Evolutionary conservation across 1,140 invertebrate species (phyloP).

Genomic region (Antheraea pernyi): DNA sequence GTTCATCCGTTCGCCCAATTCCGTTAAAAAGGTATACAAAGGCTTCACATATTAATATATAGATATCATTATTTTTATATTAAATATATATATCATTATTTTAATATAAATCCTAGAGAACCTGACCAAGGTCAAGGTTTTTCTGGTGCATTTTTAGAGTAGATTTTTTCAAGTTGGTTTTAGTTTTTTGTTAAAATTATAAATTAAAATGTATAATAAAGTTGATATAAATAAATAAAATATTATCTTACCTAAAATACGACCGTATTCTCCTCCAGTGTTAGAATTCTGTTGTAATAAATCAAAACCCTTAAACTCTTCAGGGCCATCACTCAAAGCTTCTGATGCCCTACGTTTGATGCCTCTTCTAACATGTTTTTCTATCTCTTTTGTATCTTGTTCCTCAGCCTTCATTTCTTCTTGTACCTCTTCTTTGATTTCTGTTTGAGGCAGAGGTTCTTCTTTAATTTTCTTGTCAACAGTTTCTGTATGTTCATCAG

Average conservation of each 20-base stretch:
- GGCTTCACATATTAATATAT: too few relatives aligned
- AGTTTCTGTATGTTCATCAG: conserved; percentile 6
- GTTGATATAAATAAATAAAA: not conserved
- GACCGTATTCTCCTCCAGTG: conserved; percentile 42
- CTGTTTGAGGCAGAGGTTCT: not conserved
- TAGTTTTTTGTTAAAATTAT: too few relatives aligned
- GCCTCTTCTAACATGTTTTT: conserved; percentile 31
- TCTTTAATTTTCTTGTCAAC: conserved; percentile 2
- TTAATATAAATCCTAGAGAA: too few relatives aligned
- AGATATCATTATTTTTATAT: too few relatives aligned
- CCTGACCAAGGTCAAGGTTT: too few relatives aligned
- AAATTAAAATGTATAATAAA: not conserved
- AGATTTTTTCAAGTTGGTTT: too few relatives aligned
- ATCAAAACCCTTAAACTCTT: conserved; percentile 64
- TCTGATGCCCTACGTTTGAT: conserved; percentile 57
- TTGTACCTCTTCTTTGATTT: conserved; percentile 5
- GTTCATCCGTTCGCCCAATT: too few relatives aligned
- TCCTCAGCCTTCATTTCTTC: not conserved
- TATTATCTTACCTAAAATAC: conserved; percentile 58
- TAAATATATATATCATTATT: too few relatives aligned
- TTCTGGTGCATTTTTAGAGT: too few relatives aligned
- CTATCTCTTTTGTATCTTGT: conserved; percentile 21
- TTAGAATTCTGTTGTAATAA: conserved; percentile 33
- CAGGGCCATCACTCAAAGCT: conserved; percentile 56
- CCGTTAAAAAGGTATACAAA: too few relatives aligned